Base-by-base conservation (phyloP, 2,888 invertebrate species). In the Podotricha telesiphe region DNA sequence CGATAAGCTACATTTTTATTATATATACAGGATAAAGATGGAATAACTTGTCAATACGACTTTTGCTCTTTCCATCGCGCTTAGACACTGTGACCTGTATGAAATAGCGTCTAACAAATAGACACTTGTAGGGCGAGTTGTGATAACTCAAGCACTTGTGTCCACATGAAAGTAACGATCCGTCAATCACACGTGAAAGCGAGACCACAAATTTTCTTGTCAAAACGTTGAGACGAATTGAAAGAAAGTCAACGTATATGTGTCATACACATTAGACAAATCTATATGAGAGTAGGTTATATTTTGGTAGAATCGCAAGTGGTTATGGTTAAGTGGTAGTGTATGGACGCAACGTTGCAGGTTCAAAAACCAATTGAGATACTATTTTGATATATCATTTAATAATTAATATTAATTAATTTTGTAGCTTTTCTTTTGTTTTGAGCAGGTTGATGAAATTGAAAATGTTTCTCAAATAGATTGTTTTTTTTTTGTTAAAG, bases 161-260 rank as follows among this genome's bases (percentile, higher is more conserved):
- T 67, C 61, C 50, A 67, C 67, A 67, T 56, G 62, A 72, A 69
- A 68, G 69, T 65, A 68, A 20, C 68, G 56, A 61, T 53, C 64
- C 71, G 74, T 72, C 65, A 74, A 76, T 77, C 76, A 76, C 65
- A 63, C 67, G 74, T 70, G 70, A 69, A 67, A 69, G 73, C 65
- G 74, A 77, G 75, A 75, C 64, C 59, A 69, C 69, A 66, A 70
- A 69, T 74, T 69, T 71, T 68, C 72, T 70, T 73, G 74, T 77
- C 77, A 77, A 77, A 77, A 74, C 71, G 74, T 73, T 73, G 69
- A 75, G 72, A 74, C 74, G 72, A 75, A 72, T 72, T 66, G 64
- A 53, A 72, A 69, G 68, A 72, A 74, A 72, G 69, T 62, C 34
- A 58, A 17, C 45, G 22, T 58, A 58, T 58, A 58, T 56, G 37